These are phyloP conservation scores for Ispidina lecontei DNA, from an alignment of 2,797 vertebrate genomes.

Conservation along the genomic window DNA sequence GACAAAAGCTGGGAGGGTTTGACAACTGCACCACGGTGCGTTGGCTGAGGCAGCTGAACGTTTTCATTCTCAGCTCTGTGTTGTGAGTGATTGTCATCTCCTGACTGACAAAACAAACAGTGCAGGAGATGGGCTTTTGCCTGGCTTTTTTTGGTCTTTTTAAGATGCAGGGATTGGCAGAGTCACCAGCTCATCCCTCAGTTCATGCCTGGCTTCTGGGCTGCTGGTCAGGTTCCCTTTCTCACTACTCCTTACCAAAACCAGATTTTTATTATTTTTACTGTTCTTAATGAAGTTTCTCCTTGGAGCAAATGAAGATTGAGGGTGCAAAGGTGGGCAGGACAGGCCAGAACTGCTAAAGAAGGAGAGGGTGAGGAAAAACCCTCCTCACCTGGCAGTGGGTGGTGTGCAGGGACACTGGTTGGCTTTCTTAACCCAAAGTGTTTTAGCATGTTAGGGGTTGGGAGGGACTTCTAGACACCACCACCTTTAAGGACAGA, in stretches of 20 bases:
- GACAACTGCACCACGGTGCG: slow-evolving; percentile 45
- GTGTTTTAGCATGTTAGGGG: fast-evolving
- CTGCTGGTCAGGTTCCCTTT: background rate
- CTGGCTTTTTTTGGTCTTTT: background rate
- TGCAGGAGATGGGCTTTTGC: background rate
- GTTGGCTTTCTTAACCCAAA: background rate
- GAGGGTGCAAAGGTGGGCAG: background rate
- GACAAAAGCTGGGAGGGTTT: slow-evolving; percentile 46
- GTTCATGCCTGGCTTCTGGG: background rate
- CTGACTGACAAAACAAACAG: slow-evolving; percentile 31
- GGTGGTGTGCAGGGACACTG: background rate
- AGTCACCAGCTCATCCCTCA: background rate
- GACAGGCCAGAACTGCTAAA: background rate
- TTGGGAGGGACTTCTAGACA: no score
- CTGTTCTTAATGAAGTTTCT: background rate
- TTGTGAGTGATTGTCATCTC: slow-evolving; percentile 48
- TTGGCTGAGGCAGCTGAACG: slow-evolving; percentile 60
- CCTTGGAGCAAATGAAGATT: background rate
- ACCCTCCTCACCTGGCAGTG: background rate
- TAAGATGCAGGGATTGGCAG: background rate
- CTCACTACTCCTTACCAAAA: background rate
- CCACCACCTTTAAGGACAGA: background rate
- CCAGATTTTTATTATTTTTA: background rate
- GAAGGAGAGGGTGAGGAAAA: background rate
- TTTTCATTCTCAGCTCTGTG: background rate